Percentiles rank a stretch among this genome's conserved stretches.
These are phyloP conservation scores for Heterohyrax brucei DNA, from an alignment of 2,797 vertebrate genomes.

Conservation along the genomic window DNA sequence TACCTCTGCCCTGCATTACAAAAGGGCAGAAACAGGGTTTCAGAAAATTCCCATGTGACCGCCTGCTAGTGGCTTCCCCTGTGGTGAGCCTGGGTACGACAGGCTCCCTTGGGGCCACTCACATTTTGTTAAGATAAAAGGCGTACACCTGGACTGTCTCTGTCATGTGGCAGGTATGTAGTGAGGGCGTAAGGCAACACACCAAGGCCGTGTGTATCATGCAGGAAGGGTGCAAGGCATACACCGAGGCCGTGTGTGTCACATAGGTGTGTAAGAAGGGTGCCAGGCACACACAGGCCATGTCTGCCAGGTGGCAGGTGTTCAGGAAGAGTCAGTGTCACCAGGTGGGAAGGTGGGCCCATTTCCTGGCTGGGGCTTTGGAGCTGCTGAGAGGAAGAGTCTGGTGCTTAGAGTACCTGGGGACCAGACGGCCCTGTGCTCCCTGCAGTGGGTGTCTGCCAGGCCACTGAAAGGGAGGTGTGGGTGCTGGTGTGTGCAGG, in stretches of 20 bases:
- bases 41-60: neutral
- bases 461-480: neutral
- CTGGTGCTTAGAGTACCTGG: neutral
- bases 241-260: too few species aligned
- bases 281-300: too few species aligned
- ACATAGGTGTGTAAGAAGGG: too few species aligned
- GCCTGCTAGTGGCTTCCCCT: neutral
- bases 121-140: neutral
- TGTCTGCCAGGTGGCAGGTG: neutral
- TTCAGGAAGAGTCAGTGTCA: neutral
- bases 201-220: too few species aligned
- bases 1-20: neutral
- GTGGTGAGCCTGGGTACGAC: neutral
- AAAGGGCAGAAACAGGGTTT: neutral
- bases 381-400: neutral
- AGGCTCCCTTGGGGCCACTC: neutral
- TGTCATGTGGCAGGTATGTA: too few species aligned
- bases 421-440: neutral
- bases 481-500: accelerated
- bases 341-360: neutral
- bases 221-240: too few species aligned
- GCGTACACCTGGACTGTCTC: too few species aligned
- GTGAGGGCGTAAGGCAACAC: too few species aligned
- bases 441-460: neutral
- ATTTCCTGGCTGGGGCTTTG: neutral